Evolutionary conservation across 2,797 vertebrate genomes (phyloP).

Genomic region (Catharus ustulatus): DNA sequence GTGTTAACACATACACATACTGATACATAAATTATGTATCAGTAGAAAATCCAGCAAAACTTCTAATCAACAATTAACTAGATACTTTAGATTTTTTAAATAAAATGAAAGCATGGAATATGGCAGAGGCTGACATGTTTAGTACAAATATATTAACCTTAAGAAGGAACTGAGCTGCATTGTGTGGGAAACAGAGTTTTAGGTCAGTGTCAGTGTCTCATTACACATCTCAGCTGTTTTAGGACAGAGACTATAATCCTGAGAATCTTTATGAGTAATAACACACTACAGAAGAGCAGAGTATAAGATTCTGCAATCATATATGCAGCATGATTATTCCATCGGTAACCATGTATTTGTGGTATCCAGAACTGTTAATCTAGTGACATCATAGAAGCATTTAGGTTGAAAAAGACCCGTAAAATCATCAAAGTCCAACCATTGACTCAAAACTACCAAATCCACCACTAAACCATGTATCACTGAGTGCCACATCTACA

Average conservation of each 20-base stretch:
- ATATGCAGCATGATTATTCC: neutral
- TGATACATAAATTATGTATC: neutral
- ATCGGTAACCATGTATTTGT: neutral
- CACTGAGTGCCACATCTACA: too few relatives aligned
- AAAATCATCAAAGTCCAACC: neutral
- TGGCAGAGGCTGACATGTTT: neutral
- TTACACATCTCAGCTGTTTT: neutral
- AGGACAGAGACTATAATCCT: neutral
- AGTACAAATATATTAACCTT: neutral
- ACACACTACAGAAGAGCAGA: neutral
- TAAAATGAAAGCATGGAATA: neutral
- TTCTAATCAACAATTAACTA: neutral
- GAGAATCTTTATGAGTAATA: neutral
- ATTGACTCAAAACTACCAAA: neutral
- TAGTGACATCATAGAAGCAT: neutral
- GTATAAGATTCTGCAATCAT: neutral
- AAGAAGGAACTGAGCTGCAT: neutral
- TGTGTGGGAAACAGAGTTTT: accelerated
- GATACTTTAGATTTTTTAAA: neutral
- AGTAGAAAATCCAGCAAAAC: neutral
- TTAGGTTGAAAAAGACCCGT: neutral
- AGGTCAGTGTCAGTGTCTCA: neutral
- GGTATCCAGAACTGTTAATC: neutral
- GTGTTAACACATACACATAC: neutral
- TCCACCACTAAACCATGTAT: neutral